phyloP scores from a whole-genome alignment of 2,888 invertebrate species.

The Drosophila mimica region DNA sequence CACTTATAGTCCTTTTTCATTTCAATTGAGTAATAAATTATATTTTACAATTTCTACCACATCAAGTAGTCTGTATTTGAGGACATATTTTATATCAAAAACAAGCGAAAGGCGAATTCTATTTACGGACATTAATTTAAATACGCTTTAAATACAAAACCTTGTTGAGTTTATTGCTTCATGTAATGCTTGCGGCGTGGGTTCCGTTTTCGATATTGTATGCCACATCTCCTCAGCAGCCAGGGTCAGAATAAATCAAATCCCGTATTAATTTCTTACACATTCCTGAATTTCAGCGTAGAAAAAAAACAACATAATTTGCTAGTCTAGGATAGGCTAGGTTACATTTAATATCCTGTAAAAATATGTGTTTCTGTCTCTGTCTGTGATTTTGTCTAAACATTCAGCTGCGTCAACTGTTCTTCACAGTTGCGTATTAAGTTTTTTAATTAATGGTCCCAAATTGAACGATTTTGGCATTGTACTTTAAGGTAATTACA shows the following conservation, averaged over 20 bases:
- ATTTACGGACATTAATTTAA: slow-evolving; percentile 27
- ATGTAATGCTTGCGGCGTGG: slow-evolving; percentile 65
- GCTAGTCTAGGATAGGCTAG: slow-evolving; percentile 33
- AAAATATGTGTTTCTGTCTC: slow-evolving; percentile 28
- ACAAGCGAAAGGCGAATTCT: slow-evolving; percentile 17
- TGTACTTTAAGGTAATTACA: slow-evolving; percentile 93
- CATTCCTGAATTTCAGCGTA: slow-evolving; percentile 9
- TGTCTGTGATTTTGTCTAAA: slow-evolving; percentile 32
- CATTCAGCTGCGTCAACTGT: slow-evolving; percentile 43
- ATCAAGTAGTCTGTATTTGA: slow-evolving; percentile 33
- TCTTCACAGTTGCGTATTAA: slow-evolving; percentile 43
- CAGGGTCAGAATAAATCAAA: slow-evolving; percentile 15
- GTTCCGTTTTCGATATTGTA: slow-evolving; percentile 31
- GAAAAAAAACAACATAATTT: background rate
- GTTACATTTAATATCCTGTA: slow-evolving; percentile 2
- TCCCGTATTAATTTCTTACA: background rate
- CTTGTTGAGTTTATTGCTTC: slow-evolving; percentile 28
- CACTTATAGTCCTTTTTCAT: slow-evolving; percentile 52
- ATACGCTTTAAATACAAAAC: slow-evolving; percentile 19
- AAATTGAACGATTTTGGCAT: slow-evolving; percentile 52
- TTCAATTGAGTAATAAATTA: slow-evolving; percentile 40
- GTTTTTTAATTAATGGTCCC: slow-evolving; percentile 48
- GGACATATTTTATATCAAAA: slow-evolving; percentile 6
- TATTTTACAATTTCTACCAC: slow-evolving; percentile 30
- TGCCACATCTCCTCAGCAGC: slow-evolving; percentile 16